A percentile compares a stretch with the other conserved stretches of the same genome.
These are phyloP conservation scores for Ambastaia sidthimunki DNA, from an alignment of 2,797 vertebrate genomes.

Conservation along the genomic window DNA sequence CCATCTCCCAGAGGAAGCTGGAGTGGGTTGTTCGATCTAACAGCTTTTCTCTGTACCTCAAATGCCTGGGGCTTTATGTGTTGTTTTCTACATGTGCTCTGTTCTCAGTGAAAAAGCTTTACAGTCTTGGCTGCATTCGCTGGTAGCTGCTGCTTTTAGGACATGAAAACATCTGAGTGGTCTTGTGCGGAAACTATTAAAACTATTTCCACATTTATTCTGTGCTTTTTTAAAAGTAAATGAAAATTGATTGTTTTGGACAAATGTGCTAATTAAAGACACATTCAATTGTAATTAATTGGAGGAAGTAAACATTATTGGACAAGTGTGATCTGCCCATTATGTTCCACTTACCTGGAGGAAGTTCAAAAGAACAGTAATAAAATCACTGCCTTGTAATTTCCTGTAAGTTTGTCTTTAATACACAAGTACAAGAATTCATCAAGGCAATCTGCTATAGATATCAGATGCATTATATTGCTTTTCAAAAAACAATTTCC, in stretches of 20 bases:
- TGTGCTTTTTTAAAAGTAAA: conserved; percentile 58
- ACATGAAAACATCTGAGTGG: not conserved
- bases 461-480: not conserved
- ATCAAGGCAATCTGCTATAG: conserved; percentile 21
- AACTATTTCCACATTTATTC: not conserved
- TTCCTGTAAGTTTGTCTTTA: conserved; percentile 56
- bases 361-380: conserved; percentile 71
- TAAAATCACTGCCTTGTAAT: conserved; percentile 67
- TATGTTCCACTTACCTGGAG: conserved; percentile 73
- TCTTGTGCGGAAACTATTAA: not conserved
- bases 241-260: conserved; percentile 76
- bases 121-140: conserved; percentile 6
- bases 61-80: conserved; percentile 70
- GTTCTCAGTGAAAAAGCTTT: conserved; percentile 51
- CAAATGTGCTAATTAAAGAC: conserved; percentile 76
- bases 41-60: conserved; percentile 78
- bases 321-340: conserved; percentile 76
- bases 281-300: conserved; percentile 77
- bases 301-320: conserved; percentile 75
- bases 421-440: conserved; percentile 62
- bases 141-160: conserved; percentile 19
- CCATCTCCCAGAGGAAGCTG: conserved; percentile 66
- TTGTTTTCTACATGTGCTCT: conserved; percentile 62
- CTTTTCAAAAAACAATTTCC: not conserved
- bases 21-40: conserved; percentile 76